Evolutionary conservation across 2,113 vertebrate genomes (phyloP), one percentile per base, ranked within the genome.

Genomic region (Todiramphus saurophagus): DNA sequence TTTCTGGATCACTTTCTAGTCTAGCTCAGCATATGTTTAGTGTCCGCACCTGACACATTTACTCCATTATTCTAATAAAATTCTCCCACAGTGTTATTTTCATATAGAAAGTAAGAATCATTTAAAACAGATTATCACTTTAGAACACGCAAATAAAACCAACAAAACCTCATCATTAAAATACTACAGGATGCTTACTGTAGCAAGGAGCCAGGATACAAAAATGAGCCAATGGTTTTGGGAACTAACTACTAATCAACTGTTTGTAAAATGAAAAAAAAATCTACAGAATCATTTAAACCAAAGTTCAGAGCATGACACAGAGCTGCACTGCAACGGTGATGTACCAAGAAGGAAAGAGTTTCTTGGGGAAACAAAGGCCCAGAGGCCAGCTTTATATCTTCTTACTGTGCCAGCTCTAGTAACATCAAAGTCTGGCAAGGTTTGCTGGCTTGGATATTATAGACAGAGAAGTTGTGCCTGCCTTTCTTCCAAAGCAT

Each of bases 391-490:
- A 89, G 59, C 25, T 81, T 74, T 68, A 28, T 3, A 48, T 4
- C 12, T 56, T 88, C 59, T 27, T n/a, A 68, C 24, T 46, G 13
- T 16, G 27, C 3, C 62, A 83, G 35, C 8, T 93, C 83, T 58
- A 55, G 25, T 76, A 86, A 25, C 13, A 58, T 16, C 6, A 0
- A 19, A n/a, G 5, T 50, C 8, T 63, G 72, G n/a, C 55, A 83
- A 69, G 15, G n/a, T 66, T 56, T 86, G 7, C 46, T 50, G 50
- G 31, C 68, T 80, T 18, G 37, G 31, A 6, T 66, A n/a, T n/a
- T 60, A 3, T 0, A 27, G 1, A 9, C 6, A 35, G 35, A 31
- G 30, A 83, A 85, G 33, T 51, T 28, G 39, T 0, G 1, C 21
- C 19, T 55, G 31, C 27, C 72, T 51, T 35, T 72, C 43, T 60